phyloP scores from a whole-genome alignment of 2,888 invertebrate genomes.

The Callyntrura sp. region DNA sequence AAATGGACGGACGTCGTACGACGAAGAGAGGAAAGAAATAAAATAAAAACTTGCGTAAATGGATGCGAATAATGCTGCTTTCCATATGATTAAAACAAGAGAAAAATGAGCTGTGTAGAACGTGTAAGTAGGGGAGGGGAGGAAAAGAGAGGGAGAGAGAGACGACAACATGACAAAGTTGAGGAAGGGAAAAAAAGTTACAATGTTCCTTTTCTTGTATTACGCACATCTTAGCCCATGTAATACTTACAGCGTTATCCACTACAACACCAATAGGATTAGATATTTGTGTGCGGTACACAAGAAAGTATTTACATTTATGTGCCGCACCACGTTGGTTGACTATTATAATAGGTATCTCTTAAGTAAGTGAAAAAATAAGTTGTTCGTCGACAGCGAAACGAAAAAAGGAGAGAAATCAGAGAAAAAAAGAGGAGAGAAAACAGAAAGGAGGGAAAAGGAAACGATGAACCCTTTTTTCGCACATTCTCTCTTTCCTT shows the following conservation, averaged over 20 bases:
- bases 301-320: slow-evolving; percentile 32
- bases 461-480: slow-evolving; percentile 58
- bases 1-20: slow-evolving; percentile 19
- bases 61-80: slow-evolving; percentile 35
- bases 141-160: background rate
- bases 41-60: slow-evolving; percentile 22
- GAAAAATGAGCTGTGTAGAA: slow-evolving; percentile 1
- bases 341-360: background rate
- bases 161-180: slow-evolving; percentile 54
- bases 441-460: slow-evolving; percentile 20
- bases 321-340: background rate
- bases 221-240: background rate
- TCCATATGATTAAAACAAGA: slow-evolving; percentile 56
- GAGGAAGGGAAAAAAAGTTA: slow-evolving; percentile 36
- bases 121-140: background rate
- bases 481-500: slow-evolving; percentile 35
- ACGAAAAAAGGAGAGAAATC: slow-evolving; percentile 29
- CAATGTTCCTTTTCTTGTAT: background rate
- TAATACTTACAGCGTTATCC: slow-evolving; percentile 8
- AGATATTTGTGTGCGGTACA: background rate
- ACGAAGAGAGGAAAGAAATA: slow-evolving; percentile 7
- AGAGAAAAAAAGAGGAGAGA: slow-evolving; percentile 12
- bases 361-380: slow-evolving; percentile 5
- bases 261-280: slow-evolving; percentile 42
- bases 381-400: background rate